Conservation (phyloP, 1,140 invertebrate species). For the Leptestheria dahalacensis region DNA sequence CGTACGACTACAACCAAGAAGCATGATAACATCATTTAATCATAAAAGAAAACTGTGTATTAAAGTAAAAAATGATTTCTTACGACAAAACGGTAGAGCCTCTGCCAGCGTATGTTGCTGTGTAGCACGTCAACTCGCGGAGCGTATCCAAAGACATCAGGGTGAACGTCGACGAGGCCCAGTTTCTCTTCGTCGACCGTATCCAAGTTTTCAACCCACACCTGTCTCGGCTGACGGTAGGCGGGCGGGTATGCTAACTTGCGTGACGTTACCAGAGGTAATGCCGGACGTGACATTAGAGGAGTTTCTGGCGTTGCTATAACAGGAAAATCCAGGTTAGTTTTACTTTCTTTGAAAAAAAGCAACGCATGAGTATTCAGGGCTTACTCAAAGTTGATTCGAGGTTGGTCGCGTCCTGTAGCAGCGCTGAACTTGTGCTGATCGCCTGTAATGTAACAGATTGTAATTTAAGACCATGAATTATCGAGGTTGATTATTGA, state of each 20-base stretch:
- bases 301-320: too few relatives aligned
- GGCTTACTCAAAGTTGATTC: too few relatives aligned
- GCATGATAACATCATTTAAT: not conserved
- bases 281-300: conserved; percentile 1
- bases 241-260: conserved; percentile 23
- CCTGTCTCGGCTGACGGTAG: conserved; percentile 50
- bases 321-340: too few relatives aligned
- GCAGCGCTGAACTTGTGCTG: too few relatives aligned
- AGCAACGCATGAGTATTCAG: too few relatives aligned
- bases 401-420: too few relatives aligned
- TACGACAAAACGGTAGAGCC: conserved; percentile 61
- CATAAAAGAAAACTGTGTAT: not conserved
- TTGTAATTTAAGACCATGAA: too few relatives aligned
- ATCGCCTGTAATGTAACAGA: too few relatives aligned
- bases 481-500: too few relatives aligned
- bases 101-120: conserved; percentile 79
- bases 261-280: conserved; percentile 23
- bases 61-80: conserved; percentile 25
- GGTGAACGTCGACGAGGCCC: conserved; percentile 74
- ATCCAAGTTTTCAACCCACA: conserved; percentile 83
- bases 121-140: conserved; percentile 81
- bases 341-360: too few relatives aligned
- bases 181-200: conserved; percentile 60
- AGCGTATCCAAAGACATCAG: conserved; percentile 61
- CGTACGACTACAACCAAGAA: conserved; percentile 37